These are phyloP conservation scores for Pterostichus niger DNA, from an alignment of 2,888 invertebrate species.

Conservation along the genomic window DNA sequence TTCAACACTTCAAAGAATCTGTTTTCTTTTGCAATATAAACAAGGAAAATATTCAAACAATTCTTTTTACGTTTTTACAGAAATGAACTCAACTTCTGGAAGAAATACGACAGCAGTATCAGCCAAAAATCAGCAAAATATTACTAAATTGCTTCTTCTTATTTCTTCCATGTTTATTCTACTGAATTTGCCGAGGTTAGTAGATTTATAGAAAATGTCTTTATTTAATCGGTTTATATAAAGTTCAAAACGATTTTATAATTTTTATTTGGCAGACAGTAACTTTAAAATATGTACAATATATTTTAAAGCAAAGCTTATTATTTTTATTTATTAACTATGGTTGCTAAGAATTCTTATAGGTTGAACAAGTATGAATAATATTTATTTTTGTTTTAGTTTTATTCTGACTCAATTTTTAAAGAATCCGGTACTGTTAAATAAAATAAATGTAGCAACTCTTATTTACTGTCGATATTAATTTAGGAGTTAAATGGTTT, in stretches of 20 bases:
- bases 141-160: slow-evolving; percentile 84
- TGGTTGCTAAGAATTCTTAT: too few relatives aligned
- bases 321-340: not conserved
- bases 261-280: not conserved
- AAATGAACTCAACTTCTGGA: slow-evolving; percentile 71
- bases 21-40: slow-evolving; percentile 18
- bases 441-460: too few relatives aligned
- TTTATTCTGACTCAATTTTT: too few relatives aligned
- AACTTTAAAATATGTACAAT: not conserved
- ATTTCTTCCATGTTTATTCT: slow-evolving; percentile 84
- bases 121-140: slow-evolving; percentile 79
- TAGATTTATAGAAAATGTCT: slow-evolving; percentile 29
- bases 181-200: slow-evolving; percentile 82
- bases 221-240: too few relatives aligned
- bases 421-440: too few relatives aligned
- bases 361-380: not conserved
- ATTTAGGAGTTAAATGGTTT: too few relatives aligned
- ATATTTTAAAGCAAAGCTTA: not conserved
- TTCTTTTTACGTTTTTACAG: slow-evolving; percentile 49
- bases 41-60: slow-evolving; percentile 14
- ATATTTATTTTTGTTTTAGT: not conserved
- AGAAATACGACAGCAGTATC: slow-evolving; percentile 75
- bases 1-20: slow-evolving; percentile 46
- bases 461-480: too few relatives aligned
- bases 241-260: not conserved